Evolutionary conservation across 2,113 vertebrate genomes (phyloP).

Genomic region (Bubo blakistoni): DNA sequence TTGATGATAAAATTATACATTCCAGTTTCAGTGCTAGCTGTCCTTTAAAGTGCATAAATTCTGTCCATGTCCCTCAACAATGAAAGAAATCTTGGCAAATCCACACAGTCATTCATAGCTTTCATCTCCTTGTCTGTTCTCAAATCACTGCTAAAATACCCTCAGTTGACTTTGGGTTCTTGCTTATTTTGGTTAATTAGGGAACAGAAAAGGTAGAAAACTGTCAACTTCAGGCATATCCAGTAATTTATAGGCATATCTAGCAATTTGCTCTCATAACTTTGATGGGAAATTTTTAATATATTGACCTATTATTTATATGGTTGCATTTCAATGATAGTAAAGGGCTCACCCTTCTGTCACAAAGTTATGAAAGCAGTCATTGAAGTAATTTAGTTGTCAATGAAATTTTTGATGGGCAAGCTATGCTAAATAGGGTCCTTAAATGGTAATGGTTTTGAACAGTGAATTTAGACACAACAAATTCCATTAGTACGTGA

Average conservation of each 20-base stretch:
- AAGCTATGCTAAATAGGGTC: not conserved
- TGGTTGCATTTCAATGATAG: not conserved
- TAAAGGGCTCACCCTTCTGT: not conserved
- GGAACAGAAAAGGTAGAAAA: not conserved
- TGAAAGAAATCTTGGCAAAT: slow-evolving; percentile 14
- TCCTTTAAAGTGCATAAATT: slow-evolving; percentile 55
- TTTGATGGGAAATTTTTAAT: not conserved
- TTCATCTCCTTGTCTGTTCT: not conserved
- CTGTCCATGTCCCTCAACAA: not conserved
- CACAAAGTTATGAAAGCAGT: not conserved
- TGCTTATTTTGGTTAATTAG: not conserved
- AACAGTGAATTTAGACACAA: not conserved
- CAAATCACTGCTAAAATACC: not conserved
- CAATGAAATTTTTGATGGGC: not conserved
- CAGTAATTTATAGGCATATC: not conserved
- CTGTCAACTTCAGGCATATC: not conserved
- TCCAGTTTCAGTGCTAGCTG: slow-evolving; percentile 45
- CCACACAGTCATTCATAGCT: not conserved
- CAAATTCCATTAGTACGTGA: not conserved
- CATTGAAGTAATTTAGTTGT: not conserved
- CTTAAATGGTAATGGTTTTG: not conserved
- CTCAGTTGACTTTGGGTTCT: not conserved
- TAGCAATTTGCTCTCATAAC: not conserved
- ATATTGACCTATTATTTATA: not conserved
- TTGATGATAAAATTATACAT: slow-evolving; percentile 49